phyloP scores from a whole-genome alignment of 2,797 vertebrate genomes.

The Dendrocincla tyrannina region DNA sequence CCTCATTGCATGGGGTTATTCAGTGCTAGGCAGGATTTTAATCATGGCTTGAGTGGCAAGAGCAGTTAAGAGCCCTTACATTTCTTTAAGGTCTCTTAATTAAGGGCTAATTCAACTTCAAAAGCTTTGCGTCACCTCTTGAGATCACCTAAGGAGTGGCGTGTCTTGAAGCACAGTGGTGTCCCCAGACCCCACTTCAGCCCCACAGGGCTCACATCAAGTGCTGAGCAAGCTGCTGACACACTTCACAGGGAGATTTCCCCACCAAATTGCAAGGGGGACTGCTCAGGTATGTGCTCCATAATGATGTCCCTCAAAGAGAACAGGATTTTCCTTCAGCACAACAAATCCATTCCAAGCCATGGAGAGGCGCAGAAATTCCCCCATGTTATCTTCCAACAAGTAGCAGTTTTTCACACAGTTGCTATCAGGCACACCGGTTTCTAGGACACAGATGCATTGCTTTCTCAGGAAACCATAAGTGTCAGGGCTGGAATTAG shows the following conservation, averaged over 20 bases:
- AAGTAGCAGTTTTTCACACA: background rate
- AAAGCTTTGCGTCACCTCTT: background rate
- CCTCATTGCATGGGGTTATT: accelerated
- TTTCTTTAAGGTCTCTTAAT: conserved; percentile 51
- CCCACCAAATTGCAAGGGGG: background rate
- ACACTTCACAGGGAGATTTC: background rate
- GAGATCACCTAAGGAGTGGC: background rate
- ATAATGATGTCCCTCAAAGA: background rate
- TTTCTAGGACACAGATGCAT: background rate
- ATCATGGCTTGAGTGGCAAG: background rate
- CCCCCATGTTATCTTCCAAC: background rate
- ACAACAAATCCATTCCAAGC: background rate
- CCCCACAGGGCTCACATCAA: background rate
- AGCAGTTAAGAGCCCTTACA: conserved; percentile 23
- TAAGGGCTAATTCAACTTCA: conserved; percentile 24
- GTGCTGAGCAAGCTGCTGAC: background rate
- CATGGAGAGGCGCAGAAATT: background rate
- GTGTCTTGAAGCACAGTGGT: background rate
- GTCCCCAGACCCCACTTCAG: conserved; percentile 4
- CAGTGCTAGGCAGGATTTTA: background rate
- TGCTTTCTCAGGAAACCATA: background rate
- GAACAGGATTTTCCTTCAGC: background rate
- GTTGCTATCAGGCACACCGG: background rate
- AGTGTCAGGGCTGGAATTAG: conserved; percentile 19
- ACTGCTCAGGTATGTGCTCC: background rate